A percentile compares a stretch with the other conserved stretches of the same genome.
phyloP scores from a whole-genome alignment of 2,888 invertebrate species.

The Nemoura dubitans region DNA sequence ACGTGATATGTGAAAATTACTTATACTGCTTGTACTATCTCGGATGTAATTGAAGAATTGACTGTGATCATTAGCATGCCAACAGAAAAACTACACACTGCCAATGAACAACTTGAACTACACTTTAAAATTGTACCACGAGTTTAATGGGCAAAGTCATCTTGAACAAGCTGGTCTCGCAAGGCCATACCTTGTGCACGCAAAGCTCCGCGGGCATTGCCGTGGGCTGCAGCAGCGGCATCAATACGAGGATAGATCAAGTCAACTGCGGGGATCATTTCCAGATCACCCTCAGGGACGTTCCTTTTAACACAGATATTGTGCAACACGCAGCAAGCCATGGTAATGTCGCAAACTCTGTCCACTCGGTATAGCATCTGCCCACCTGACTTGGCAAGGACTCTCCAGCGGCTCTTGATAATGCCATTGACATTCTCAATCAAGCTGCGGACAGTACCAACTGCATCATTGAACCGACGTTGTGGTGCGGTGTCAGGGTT shows the following conservation, averaged over 20 bases:
- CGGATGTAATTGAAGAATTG: too few relatives aligned
- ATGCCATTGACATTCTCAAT: conserved; percentile 23
- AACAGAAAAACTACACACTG: too few relatives aligned
- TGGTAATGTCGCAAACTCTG: conserved; percentile 8
- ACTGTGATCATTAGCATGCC: too few relatives aligned
- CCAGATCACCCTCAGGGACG: background rate
- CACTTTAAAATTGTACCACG: too few relatives aligned
- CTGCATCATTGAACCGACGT: background rate
- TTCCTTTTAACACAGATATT: background rate
- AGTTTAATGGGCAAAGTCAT: conserved; percentile 14
- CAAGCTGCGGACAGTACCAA: background rate
- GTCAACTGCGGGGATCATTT: too few relatives aligned
- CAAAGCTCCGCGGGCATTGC: background rate
- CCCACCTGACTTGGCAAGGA: conserved; percentile 18
- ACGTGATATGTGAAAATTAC: too few relatives aligned
- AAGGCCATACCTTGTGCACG: background rate
- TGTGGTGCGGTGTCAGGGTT: background rate
- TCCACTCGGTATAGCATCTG: conserved; percentile 21
- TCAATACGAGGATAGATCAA: too few relatives aligned
- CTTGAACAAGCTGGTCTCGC: background rate
- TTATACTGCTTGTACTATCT: too few relatives aligned
- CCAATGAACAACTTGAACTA: too few relatives aligned
- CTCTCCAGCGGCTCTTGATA: conserved; percentile 24
- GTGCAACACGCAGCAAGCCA: conserved; percentile 25
- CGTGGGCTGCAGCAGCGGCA: conserved; percentile 1